Evolutionary conservation across 2,113 vertebrate genomes (phyloP), one percentile per base, ranked within the genome.

Genomic region (Psammodynastes pulverulentus): DNA sequence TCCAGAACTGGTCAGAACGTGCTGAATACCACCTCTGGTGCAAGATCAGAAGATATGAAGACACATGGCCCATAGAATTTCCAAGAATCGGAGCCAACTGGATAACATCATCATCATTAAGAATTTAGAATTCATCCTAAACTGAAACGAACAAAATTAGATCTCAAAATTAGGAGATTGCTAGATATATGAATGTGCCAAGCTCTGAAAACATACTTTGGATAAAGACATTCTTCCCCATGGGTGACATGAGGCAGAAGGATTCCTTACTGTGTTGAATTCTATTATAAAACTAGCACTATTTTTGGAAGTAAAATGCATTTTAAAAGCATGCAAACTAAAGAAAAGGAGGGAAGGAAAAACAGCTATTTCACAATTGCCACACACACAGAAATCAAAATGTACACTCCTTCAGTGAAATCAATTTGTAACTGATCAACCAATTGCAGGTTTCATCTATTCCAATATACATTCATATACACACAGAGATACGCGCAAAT

Each of bases 91-190:
- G 58, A 67, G 29, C 9, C 10, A 67, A n/a, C 29, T 67, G 58
- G 4, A 67, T 67, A 67, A 67, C 4, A 67, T n/a, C 29, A 67
- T 67, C 58, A n/a, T n/a, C 12, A 67, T 67, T n/a, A n/a, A 9
- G 54, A 56, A 56, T 26, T 58, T n/a, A 93, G 58, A 91, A 85
- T 94, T 85, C 24, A 62, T 39, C 2, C n/a, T 39, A 79, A 13
- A 90, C 13, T 9, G 67, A 2, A 0, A 91, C 24, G 45, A 90
- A 1, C 0, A 0, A 4, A 67, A 19, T 49, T 62, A 86, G 39
- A 85, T 46, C 90, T 56, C 9, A 23, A 86, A 86, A n/a, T n/a
- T n/a, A n/a, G n/a, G n/a, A n/a, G 29, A 58, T 49, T 49, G 43
- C 7, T 79, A 79, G 15, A 19, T 19, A n/a, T n/a, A 89, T 23